Percentiles rank a stretch among this genome's conserved stretches.
Conservation (phyloP, 2,113 vertebrate species). For the Mesocricetus auratus region DNA sequence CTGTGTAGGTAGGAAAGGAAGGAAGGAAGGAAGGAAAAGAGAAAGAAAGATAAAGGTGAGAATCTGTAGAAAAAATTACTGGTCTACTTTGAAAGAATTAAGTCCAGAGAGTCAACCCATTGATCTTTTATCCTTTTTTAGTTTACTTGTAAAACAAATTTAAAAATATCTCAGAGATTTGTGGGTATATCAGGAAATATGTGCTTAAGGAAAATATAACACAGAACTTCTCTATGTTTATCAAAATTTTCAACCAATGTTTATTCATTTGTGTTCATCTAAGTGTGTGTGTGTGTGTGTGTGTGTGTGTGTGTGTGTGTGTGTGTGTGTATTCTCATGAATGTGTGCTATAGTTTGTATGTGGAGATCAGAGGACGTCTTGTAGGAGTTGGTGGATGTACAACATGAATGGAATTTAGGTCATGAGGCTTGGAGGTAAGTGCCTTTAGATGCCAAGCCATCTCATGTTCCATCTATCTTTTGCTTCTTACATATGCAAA, state of each 20-base stretch:
- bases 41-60: neutral
- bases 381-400: neutral
- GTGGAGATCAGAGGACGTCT: neutral
- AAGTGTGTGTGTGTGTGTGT: neutral
- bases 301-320: neutral
- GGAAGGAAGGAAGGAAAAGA: neutral
- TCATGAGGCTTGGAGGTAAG: neutral
- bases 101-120: neutral
- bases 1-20: neutral
- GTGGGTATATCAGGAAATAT: neutral
- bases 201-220: neutral
- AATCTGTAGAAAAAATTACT: neutral
- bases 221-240: neutral
- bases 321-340: neutral
- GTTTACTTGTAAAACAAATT: slow-evolving; percentile 43
- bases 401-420: neutral
- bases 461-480: neutral
- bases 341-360: neutral
- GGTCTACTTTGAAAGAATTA: neutral
- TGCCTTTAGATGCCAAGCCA: neutral
- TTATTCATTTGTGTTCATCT: neutral
- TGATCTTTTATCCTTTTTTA: slow-evolving; percentile 25
- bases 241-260: neutral
- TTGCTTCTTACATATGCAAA: neutral
- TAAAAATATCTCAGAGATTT: neutral